Evolutionary conservation across 2,888 invertebrate species (phyloP), one percentile per base, ranked within the genome.

Genomic region (Aplocera efformata): DNA sequence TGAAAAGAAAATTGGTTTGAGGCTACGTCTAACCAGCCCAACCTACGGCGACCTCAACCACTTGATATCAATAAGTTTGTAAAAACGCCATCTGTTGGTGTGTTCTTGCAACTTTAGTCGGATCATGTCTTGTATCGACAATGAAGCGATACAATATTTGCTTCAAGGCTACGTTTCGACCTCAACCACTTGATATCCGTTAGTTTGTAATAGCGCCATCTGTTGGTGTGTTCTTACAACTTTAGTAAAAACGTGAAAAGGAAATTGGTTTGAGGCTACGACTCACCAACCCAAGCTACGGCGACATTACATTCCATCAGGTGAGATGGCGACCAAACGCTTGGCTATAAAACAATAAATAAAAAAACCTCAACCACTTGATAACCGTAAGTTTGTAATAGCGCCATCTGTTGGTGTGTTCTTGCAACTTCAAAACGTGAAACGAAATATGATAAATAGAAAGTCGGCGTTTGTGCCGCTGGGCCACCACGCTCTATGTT

Each of bases 31-130:
- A 1, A 77, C 81, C 56, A 93, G 91, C 41, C 95, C 95, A 0
- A 94, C 93, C n/a, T 96, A 95, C 61, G 92, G 93, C 0, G 94
- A 95, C 63, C 74, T 95, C 44, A 95, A 95, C 72, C 92, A 95
- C 79, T 82, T 95, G 51, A 94, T 94, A 13, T 92, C 92, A 31
- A 88, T 88, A 22, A 80, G 80, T 70, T 7, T 8, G 8, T 28
- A 22, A 22, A 1, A 31, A 7, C 17, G 35, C 24, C 43, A 32
- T 31, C 30, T 34, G 1, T 9, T 9, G 7, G 1, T 6, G n/a
- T 11, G 10, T 6, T 0, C 7, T 10, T 23, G 23, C 28, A 35
- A 35, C 29, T 29, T 13, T n/a, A n/a, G n/a, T n/a, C n/a, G n/a
- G 10, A 20, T 6, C 9, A 9, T 26, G 5, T 29, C 9, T 9